These are phyloP conservation scores for Tipula vernalis DNA, from an alignment of 2,888 invertebrate species.

Conservation along the genomic window DNA sequence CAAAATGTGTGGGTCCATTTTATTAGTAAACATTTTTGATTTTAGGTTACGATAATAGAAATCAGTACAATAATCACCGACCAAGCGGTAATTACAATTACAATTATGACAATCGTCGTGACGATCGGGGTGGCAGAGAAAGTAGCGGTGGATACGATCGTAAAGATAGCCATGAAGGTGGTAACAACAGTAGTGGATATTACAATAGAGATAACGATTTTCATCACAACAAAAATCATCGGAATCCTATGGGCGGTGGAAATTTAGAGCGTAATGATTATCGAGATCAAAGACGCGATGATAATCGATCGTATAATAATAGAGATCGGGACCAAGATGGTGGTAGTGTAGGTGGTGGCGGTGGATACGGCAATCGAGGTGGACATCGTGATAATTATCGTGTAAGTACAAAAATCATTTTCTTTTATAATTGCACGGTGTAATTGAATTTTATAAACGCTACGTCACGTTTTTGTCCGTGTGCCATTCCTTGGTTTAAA, in stretches of 20 bases:
- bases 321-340: constrained; percentile 16
- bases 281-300: constrained; percentile 16
- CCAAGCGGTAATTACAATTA: constrained; percentile 19
- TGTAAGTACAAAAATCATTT: constrained; percentile 13
- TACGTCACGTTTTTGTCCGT: neutral
- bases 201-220: neutral
- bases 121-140: constrained; percentile 16
- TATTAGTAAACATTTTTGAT: neutral
- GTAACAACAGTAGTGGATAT: constrained; percentile 20
- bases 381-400: constrained; percentile 17
- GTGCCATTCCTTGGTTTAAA: neutral
- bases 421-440: neutral
- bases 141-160: constrained; percentile 12
- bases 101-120: constrained; percentile 26
- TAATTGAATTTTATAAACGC: neutral
- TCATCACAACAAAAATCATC: constrained; percentile 7
- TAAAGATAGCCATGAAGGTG: constrained; percentile 20
- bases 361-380: constrained; percentile 14
- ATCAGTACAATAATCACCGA: constrained; percentile 10
- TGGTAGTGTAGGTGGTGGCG: constrained; percentile 11
- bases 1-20: neutral
- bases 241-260: neutral
- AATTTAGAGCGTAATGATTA: constrained; percentile 13
- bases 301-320: constrained; percentile 15
- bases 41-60: constrained; percentile 6